Conservation (phyloP, 2,888 invertebrate species). For the Pyrrhosoma nymphula region DNA sequence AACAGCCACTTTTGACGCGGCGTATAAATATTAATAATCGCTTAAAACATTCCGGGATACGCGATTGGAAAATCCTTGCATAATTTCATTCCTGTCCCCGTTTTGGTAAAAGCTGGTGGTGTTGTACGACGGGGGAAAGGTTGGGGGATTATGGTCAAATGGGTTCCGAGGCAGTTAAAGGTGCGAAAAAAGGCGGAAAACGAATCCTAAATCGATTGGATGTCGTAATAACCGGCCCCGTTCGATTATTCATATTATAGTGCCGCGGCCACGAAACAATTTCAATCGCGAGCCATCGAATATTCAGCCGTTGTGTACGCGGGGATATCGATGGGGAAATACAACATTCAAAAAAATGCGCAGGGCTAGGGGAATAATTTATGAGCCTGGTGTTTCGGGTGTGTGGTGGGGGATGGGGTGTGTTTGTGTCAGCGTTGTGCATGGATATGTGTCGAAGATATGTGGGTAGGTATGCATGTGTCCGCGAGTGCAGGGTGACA, state of each 20-base stretch:
- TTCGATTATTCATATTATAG: conserved; percentile 35
- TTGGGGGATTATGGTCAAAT: not conserved
- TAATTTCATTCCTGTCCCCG: not conserved
- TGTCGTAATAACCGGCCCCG: conserved; percentile 1
- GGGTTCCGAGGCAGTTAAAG: not conserved
- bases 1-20: not conserved
- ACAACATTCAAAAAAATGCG: not conserved
- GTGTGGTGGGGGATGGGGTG: not conserved
- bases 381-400: not conserved
- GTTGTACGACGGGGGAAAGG: not conserved
- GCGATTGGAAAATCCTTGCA: not conserved
- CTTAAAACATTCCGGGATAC: not conserved
- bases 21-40: conserved; percentile 23
- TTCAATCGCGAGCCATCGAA: not conserved
- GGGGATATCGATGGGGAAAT: not conserved
- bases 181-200: not conserved
- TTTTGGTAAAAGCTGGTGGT: not conserved
- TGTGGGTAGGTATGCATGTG: not conserved
- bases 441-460: not conserved
- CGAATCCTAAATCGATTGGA: conserved; percentile 25
- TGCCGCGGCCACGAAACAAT: conserved; percentile 6
- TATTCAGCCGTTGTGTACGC: not conserved
- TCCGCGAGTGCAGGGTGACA: not conserved
- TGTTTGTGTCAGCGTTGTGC: not conserved
- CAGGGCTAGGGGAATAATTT: not conserved